Conservation (phyloP, 2,113 vertebrate species). For the Rhegmatorhina hoffmannsi region DNA sequence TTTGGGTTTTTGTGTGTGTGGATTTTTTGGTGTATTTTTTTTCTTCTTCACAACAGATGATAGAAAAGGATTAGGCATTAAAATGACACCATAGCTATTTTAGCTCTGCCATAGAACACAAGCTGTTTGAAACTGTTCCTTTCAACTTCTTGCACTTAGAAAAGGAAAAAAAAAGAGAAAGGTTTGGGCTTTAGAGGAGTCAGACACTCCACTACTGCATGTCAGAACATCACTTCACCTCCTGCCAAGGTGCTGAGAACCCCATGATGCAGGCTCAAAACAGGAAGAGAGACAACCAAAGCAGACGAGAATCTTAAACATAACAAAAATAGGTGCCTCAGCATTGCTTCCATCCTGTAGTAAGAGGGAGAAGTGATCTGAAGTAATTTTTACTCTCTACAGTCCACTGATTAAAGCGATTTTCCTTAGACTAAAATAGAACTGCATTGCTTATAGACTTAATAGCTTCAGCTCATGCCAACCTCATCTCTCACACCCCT, state of each 20-base stretch:
- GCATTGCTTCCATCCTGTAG: neutral
- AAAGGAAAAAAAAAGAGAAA: neutral
- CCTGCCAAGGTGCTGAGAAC: neutral
- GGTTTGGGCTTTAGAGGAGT: neutral
- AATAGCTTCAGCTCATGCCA: neutral
- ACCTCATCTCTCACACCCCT: neutral
- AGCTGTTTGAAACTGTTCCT: neutral
- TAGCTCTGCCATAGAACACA: neutral
- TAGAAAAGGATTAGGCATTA: neutral
- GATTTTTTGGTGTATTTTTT: neutral
- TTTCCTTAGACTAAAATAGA: neutral
- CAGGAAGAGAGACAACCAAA: neutral
- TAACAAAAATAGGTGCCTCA: neutral
- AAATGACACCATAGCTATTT: neutral
- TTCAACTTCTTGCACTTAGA: neutral
- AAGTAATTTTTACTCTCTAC: neutral
- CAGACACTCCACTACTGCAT: neutral
- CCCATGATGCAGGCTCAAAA: neutral
- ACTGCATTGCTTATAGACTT: neutral
- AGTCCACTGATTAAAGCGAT: neutral
- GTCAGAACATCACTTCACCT: neutral
- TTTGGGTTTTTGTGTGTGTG: accelerated
- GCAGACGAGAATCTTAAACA: neutral
- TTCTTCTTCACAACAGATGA: neutral
- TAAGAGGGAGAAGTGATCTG: neutral